Evolutionary conservation across 2,797 vertebrate genomes (phyloP).

Genomic region (Phoebastria nigripes): DNA sequence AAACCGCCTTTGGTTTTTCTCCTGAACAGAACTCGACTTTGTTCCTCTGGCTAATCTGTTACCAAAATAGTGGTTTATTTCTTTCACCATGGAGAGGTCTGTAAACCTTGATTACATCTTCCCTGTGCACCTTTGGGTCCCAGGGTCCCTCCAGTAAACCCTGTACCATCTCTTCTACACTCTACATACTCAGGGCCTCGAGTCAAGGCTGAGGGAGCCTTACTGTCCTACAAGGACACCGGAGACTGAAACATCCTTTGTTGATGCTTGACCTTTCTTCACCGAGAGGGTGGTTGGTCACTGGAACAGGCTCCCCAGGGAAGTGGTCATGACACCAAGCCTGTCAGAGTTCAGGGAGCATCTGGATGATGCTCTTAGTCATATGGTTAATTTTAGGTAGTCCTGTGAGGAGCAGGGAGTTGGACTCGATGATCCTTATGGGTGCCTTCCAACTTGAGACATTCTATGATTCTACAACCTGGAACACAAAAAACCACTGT

Average conservation of each 20-base stretch:
- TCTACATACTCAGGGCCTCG: neutral
- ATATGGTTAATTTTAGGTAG: neutral
- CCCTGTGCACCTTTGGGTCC: too few relatives aligned
- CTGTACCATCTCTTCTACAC: neutral
- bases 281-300: neutral
- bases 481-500: neutral
- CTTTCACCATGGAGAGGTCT: neutral
- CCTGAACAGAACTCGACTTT: neutral
- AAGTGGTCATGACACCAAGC: neutral
- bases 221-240: neutral
- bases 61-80: neutral
- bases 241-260: neutral
- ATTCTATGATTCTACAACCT: neutral
- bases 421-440: neutral
- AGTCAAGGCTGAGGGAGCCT: neutral
- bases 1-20: neutral
- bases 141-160: neutral
- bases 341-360: neutral
- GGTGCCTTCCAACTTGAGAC: neutral
- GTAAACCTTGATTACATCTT: neutral
- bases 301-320: neutral
- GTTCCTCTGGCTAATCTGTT: neutral
- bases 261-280: neutral
- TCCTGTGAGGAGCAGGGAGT: neutral
- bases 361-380: neutral